A percentile compares a stretch with the other conserved stretches of the same genome.
These are phyloP conservation scores for Dynastes tityus DNA, from an alignment of 2,888 invertebrate genomes.

Conservation along the genomic window DNA sequence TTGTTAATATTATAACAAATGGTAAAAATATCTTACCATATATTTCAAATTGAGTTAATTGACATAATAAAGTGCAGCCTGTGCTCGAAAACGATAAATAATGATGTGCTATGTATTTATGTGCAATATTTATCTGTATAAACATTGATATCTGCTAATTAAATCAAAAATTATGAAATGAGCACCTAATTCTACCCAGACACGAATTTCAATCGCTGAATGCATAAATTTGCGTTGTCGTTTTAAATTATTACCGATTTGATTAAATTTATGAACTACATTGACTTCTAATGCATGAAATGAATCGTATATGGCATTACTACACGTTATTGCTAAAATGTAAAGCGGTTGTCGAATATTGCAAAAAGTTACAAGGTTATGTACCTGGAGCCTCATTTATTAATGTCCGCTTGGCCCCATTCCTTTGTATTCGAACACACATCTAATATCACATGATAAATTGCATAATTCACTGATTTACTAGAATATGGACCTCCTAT, in stretches of 20 bases:
- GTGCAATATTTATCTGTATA: too few species aligned
- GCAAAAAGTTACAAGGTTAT: slow-evolving; percentile 29
- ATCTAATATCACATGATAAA: slow-evolving; percentile 6
- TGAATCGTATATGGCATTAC: slow-evolving; percentile 5
- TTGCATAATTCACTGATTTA: background rate
- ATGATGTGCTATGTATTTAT: too few species aligned
- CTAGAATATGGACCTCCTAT: too few species aligned
- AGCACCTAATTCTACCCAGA: too few species aligned
- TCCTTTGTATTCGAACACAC: background rate
- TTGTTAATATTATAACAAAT: too few species aligned
- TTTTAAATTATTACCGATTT: slow-evolving; percentile 8
- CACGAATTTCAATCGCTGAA: background rate
- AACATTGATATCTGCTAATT: too few species aligned
- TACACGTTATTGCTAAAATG: slow-evolving; percentile 1
- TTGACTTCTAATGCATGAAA: slow-evolving; percentile 2
- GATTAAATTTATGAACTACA: background rate
- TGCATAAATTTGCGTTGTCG: background rate
- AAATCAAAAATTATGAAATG: too few species aligned
- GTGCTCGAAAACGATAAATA: too few species aligned
- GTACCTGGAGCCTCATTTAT: slow-evolving; percentile 16
- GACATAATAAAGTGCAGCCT: too few species aligned
- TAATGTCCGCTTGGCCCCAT: slow-evolving; percentile 23
- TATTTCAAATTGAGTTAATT: too few species aligned
- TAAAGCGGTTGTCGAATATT: slow-evolving; percentile 27
- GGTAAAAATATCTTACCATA: too few species aligned